A percentile compares a stretch with the other conserved stretches of the same genome.
phyloP scores from a whole-genome alignment of 2,113 vertebrate species.

The Ceratotherium simum region DNA sequence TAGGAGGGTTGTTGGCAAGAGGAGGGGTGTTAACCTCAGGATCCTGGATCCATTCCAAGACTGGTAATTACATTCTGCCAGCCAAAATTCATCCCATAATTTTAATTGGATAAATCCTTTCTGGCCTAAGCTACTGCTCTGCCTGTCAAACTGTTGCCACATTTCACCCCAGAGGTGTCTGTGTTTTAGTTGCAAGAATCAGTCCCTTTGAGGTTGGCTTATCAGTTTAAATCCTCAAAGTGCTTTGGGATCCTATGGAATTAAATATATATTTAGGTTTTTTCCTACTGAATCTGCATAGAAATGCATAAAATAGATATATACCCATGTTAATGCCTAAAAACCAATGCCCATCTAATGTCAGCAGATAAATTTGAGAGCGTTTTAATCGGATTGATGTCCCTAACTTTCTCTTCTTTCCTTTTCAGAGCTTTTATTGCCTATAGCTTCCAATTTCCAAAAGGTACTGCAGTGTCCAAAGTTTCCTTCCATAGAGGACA shows the following conservation, averaged over 20 bases:
- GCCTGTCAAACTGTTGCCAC: slow-evolving; percentile 83
- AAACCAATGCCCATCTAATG: background rate
- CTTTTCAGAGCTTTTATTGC: background rate
- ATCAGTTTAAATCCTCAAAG: slow-evolving; percentile 76
- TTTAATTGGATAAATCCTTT: slow-evolving; percentile 82
- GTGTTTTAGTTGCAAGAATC: slow-evolving; percentile 77
- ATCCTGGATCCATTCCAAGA: slow-evolving; percentile 80
- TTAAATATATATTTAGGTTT: slow-evolving; percentile 67
- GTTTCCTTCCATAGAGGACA: background rate
- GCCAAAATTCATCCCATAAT: slow-evolving; percentile 83
- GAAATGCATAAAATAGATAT: slow-evolving; percentile 41
- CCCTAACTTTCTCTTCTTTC: background rate
- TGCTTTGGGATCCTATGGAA: slow-evolving; percentile 58
- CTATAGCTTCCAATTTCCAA: background rate
- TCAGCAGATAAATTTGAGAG: slow-evolving; percentile 21
- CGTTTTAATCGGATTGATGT: background rate
- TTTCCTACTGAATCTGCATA: slow-evolving; percentile 35
- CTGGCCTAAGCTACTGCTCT: slow-evolving; percentile 80
- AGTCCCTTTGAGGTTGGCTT: slow-evolving; percentile 79
- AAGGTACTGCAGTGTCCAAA: background rate
- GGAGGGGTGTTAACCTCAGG: slow-evolving; percentile 84
- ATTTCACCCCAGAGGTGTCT: slow-evolving; percentile 83
- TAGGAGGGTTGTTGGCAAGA: slow-evolving; percentile 83
- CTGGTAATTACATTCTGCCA: slow-evolving; percentile 84
- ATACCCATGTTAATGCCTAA: background rate